Percentiles rank a stretch among this genome's conserved stretches.
Evolutionary conservation across 2,113 vertebrate genomes (phyloP).

Genomic region (Oostethus manadensis): DNA sequence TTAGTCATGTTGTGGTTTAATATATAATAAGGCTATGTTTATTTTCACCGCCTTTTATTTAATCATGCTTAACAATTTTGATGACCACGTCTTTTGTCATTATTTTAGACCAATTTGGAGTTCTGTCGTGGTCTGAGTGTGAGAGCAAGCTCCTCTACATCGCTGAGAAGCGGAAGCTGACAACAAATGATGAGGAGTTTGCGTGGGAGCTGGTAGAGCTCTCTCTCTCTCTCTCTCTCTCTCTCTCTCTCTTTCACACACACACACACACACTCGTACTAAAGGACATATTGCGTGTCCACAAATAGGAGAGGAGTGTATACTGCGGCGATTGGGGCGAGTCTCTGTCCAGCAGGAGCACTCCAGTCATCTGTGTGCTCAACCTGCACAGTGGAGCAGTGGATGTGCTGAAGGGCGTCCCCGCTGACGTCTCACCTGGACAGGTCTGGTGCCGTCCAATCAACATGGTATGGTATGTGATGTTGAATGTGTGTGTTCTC

Average conservation of each 20-base stretch:
- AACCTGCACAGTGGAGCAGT: conserved; percentile 47
- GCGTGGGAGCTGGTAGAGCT: conserved; percentile 23
- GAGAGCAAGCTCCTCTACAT: conserved; percentile 69
- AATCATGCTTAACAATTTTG: too few species aligned
- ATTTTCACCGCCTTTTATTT: too few species aligned
- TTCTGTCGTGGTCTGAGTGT: conserved; percentile 70
- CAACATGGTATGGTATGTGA: background rate
- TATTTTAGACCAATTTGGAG: conserved; percentile 65
- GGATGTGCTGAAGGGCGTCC: conserved; percentile 53
- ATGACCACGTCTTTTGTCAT: too few species aligned
- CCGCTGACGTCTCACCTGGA: conserved; percentile 67
- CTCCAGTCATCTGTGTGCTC: conserved; percentile 65
- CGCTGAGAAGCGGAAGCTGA: conserved; percentile 62
- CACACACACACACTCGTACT: background rate
- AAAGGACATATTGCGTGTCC: background rate
- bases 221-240: background rate
- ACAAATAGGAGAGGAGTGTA: conserved; percentile 58
- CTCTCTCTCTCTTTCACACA: too few species aligned
- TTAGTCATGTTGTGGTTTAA: too few species aligned
- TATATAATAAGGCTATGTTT: too few species aligned
- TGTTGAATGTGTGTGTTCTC: background rate
- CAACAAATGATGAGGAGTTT: background rate
- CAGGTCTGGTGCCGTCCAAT: conserved; percentile 52
- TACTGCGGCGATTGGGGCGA: conserved; percentile 77
- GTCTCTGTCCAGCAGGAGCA: conserved; percentile 62